A percentile compares a stretch with the other conserved stretches of the same genome.
Evolutionary conservation across 1,140 invertebrate genomes (phyloP).

Genomic region (Cataglyphis hispanica): DNA sequence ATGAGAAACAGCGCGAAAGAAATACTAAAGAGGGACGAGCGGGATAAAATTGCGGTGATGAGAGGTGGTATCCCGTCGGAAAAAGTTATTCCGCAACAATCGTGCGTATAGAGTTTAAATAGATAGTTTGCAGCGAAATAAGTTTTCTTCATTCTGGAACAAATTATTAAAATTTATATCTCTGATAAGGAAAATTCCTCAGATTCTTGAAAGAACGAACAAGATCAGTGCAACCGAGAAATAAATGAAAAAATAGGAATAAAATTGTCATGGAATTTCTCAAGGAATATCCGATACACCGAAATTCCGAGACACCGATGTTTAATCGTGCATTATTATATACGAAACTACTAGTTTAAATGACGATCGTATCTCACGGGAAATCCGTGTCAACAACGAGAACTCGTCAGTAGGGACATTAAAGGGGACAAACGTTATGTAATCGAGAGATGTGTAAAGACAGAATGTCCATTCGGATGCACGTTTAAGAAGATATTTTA

Average conservation of each 20-base stretch:
- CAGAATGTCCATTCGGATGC: conserved; percentile 2
- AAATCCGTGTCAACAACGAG: conserved; percentile 52
- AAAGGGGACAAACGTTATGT: conserved; percentile 21
- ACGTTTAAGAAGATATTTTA: conserved; percentile 8
- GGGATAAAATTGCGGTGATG: conserved; percentile 14
- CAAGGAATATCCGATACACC: background rate
- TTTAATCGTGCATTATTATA: conserved; percentile 34
- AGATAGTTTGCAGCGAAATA: conserved; percentile 12
- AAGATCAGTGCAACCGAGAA: background rate
- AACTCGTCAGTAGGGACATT: conserved; percentile 27
- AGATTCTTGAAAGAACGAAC: background rate
- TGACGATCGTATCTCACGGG: conserved; percentile 26
- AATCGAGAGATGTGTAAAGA: conserved; percentile 26
- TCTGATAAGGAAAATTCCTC: background rate
- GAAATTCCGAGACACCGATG: background rate
- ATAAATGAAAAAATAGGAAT: background rate
- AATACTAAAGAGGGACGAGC: background rate
- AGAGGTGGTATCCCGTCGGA: background rate
- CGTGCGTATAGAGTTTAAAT: conserved; percentile 8
- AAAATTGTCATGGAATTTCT: background rate
- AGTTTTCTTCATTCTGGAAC: background rate
- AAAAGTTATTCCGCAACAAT: conserved; percentile 39
- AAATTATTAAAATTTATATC: background rate
- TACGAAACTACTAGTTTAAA: background rate
- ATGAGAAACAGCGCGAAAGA: conserved; percentile 23